A percentile compares a stretch with the other conserved stretches of the same genome.
Conservation (phyloP, 2,113 vertebrate genomes). For the Lipotes vexillifer region DNA sequence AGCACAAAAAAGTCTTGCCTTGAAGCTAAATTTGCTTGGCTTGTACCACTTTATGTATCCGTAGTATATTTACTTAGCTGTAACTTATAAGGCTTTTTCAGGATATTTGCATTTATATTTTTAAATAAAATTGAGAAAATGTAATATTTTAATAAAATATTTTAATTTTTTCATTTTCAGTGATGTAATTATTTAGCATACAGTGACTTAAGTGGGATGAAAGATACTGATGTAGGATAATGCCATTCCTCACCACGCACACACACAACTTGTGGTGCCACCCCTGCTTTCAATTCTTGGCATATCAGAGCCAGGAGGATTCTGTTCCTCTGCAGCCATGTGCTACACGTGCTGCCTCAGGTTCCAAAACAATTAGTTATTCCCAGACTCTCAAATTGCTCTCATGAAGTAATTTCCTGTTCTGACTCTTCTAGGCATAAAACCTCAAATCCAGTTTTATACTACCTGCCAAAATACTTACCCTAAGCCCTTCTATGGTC, state of each 20-base stretch:
- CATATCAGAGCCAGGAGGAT: neutral
- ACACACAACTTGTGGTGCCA: neutral
- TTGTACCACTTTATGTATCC: neutral
- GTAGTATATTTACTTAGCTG: neutral
- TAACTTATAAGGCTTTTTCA: neutral
- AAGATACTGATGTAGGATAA: neutral
- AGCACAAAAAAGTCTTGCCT: neutral
- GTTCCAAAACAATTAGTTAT: too few species aligned
- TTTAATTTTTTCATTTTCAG: neutral
- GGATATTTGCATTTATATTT: neutral
- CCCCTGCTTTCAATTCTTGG: neutral
- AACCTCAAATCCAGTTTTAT: neutral
- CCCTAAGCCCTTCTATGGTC: neutral
- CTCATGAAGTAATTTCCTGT: neutral
- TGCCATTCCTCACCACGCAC: accelerated
- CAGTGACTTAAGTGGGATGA: neutral
- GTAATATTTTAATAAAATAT: neutral
- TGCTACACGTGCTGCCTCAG: too few species aligned
- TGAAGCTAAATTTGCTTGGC: neutral
- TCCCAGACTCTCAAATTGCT: neutral
- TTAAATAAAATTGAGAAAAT: neutral
- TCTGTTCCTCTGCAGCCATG: too few species aligned
- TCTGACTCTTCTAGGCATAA: neutral
- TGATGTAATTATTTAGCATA: neutral
- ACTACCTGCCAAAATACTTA: accelerated